Base-by-base conservation (phyloP, 2,113 vertebrate genomes). In the Elephantulus edwardii region DNA sequence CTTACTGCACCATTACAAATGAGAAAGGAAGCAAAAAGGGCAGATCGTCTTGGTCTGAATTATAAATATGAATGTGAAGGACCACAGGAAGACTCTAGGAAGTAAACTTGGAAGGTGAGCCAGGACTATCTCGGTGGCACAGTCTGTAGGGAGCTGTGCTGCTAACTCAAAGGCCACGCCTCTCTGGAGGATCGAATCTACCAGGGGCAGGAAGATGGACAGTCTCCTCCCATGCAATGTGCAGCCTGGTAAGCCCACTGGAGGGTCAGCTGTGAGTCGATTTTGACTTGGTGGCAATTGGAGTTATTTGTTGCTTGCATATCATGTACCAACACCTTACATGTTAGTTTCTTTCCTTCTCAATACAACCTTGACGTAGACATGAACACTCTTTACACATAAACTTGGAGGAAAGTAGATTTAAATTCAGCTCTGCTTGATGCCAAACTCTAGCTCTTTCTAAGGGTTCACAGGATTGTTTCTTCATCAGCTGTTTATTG, bases 381-480 rank as follows among this genome's bases (percentile, higher is more conserved):
- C 20, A 30, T 44, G 4, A 46, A 48, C 17, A 33, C 50, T 26
- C 56, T 78, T 46, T 54, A 42, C 9, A 24, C 48, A 64, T 35
- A 77, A 38, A 46, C 40, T 5, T 38, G 38, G 68, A 0, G 38
- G 38, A 3, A 22, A 74, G 66, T 0, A 0, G 19, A 8, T 14
- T 13, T 17, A 68, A n/a, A 35, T 42, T 35, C 24, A 6, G 60
- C 48, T 75, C 62, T 35, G 44, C n/a, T 19, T 3, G 8, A 40
- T 66, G 82, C 40, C 20, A n/a, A 7, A 5, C 40, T 42, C 64
- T 11, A 24, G 9, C 56, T 33, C 58, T 80, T 84, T 26, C 76
- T 72, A 6, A 6, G 54, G 46, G 28, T 14, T 1, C 26, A 62
- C 20, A 1, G 0, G 3, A 10, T 1, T n/a, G 14, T 38, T 42